Base-by-base conservation (phyloP, 1,140 invertebrate species). In the Galleria mellonella region DNA sequence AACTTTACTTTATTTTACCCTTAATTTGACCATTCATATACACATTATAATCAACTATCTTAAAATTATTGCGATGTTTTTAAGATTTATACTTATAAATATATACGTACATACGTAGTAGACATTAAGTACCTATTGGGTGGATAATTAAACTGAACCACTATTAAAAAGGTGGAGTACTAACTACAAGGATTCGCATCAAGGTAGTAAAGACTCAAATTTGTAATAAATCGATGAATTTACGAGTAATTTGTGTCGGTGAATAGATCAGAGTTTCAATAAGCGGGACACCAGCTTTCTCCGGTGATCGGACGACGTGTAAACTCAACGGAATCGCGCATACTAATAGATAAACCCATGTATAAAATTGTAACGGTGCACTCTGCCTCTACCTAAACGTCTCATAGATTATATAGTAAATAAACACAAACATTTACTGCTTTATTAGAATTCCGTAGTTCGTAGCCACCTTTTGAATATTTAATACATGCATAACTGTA, bases 321-420 rank as follows among this genome's bases (percentile, higher is more conserved):
- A 71, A 65, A 77, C 55, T 61, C 62, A 72, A 71, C 74, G 64
- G 68, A 75, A 70, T 55, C 49, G 53, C 55, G 70, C 68, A 79
- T 72, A 73, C 66, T 79, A 83, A 79, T 77, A 68, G 55, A 72
- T 70, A 70, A 23, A 58, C 55, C 62, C 57, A 67, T 53, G 67
- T 74, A 72, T 78, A 68, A 75, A 72, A 78, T 72, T 66, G 68
- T 81, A 84, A 84, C 78, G 81, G 78, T 81, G 58, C 62, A 69
- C 48, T 56, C 68, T 60, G 55, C 55, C 64, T 68, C 67, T 62
- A 66, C 52, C 38, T 49, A 50, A 52, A 47, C 44, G 50, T 63
- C 54, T 55, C 51, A 62, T 70, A 53, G 49, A 51, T 69, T 53
- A 49, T 58, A 46, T 53, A 17, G 55, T 66, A 75, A 71, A 78